These are phyloP conservation scores for Epinephelus moara DNA, from an alignment of 2,113 vertebrate genomes.

Conservation along the genomic window DNA sequence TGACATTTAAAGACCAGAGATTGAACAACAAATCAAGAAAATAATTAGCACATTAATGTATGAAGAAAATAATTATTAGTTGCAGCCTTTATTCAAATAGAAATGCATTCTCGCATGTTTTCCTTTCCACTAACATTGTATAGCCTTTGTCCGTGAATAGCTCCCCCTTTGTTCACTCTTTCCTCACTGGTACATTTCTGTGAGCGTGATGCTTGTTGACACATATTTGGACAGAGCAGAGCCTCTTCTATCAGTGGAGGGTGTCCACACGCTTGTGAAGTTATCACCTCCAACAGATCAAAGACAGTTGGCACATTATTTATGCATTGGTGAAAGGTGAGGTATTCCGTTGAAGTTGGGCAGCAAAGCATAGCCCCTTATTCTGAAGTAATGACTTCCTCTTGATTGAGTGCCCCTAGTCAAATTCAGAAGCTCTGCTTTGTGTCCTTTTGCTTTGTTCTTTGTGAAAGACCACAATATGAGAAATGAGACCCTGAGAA, in stretches of 20 bases:
- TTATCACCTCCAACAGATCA: slow-evolving; percentile 72
- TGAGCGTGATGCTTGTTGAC: slow-evolving; percentile 71
- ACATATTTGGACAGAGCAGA: slow-evolving; percentile 68
- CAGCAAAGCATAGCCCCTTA: slow-evolving; percentile 44
- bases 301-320: slow-evolving; percentile 71
- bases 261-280: slow-evolving; percentile 67
- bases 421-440: slow-evolving; percentile 42
- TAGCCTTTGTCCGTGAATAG: not conserved
- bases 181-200: slow-evolving; percentile 38
- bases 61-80: not conserved
- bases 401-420: slow-evolving; percentile 58
- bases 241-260: slow-evolving; percentile 55
- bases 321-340: slow-evolving; percentile 70
- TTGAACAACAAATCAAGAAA: not conserved
- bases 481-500: not conserved
- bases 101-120: not conserved
- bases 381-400: slow-evolving; percentile 69
- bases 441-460: slow-evolving; percentile 31
- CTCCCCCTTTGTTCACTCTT: slow-evolving; percentile 33
- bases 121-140: not conserved
- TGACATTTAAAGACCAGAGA: not conserved
- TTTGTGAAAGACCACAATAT: not conserved
- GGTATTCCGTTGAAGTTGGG: slow-evolving; percentile 62
- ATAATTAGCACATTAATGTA: not conserved
- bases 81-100: not conserved